These are phyloP conservation scores for Nansenia antarctica DNA, from an alignment of 2,113 vertebrate genomes.

Conservation along the genomic window DNA sequence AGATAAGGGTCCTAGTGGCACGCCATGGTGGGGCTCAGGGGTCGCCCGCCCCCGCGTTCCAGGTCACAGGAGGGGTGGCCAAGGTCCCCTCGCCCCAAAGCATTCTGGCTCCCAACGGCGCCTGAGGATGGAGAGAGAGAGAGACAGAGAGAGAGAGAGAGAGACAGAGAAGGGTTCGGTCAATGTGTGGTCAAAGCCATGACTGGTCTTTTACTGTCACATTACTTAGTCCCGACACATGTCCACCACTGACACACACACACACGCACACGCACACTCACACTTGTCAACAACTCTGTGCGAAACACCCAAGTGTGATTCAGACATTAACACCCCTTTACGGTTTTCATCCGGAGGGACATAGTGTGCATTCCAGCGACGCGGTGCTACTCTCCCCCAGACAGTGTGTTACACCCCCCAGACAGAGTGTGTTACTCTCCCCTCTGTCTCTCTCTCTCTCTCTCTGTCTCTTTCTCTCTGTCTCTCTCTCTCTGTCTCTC, in stretches of 20 bases:
- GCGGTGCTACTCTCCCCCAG: slow-evolving; percentile 20
- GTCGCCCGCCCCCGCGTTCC: slow-evolving; percentile 70
- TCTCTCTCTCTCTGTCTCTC: too few species aligned
- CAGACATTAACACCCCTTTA: slow-evolving; percentile 36
- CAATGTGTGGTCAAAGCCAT: slow-evolving; percentile 18
- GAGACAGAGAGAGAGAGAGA: too few species aligned
- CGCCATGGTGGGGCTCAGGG: slow-evolving; percentile 69
- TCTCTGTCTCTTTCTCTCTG: too few species aligned
- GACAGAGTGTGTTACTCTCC: too few species aligned
- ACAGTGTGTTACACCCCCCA: too few species aligned
- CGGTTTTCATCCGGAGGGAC: slow-evolving; percentile 33
- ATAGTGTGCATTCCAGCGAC: slow-evolving; percentile 44
- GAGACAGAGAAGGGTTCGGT: slow-evolving; percentile 9
- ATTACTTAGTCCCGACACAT: slow-evolving; percentile 11
- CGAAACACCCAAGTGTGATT: slow-evolving; percentile 32
- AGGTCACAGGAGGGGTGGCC: slow-evolving; percentile 59
- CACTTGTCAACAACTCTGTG: background rate
- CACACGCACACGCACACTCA: too few species aligned
- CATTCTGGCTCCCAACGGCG: slow-evolving; percentile 59
- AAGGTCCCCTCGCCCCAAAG: slow-evolving; percentile 53
- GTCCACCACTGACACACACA: too few species aligned
- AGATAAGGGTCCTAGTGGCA: slow-evolving; percentile 53
- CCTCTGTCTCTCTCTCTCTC: too few species aligned
- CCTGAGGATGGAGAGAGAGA: slow-evolving; percentile 59
- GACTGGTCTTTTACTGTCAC: slow-evolving; percentile 27